phyloP scores from a whole-genome alignment of 2,888 invertebrate species.

The Chromoteleia sp. region DNA sequence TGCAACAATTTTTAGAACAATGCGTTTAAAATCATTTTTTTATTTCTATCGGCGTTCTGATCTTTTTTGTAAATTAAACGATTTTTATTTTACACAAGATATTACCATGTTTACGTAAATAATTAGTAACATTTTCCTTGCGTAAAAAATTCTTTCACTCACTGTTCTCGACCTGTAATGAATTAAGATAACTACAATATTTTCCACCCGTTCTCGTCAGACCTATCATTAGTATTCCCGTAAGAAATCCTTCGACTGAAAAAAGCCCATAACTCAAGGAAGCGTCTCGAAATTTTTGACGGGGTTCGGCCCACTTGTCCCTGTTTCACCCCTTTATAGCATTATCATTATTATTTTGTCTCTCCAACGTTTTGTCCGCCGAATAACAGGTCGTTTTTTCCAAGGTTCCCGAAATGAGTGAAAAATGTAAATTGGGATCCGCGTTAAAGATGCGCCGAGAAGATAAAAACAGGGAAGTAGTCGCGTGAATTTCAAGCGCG shows the following conservation, averaged over 20 bases:
- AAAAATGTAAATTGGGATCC: constrained; percentile 72
- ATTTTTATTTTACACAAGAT: too few relatives aligned
- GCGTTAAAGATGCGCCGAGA: constrained; percentile 74
- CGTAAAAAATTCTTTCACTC: not conserved
- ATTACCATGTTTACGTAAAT: too few relatives aligned
- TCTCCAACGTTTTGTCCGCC: constrained; percentile 31
- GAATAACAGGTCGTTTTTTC: constrained; percentile 59
- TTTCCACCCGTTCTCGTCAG: not conserved
- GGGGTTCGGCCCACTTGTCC: not conserved
- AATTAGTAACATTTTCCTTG: not conserved
- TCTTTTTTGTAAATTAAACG: too few relatives aligned
- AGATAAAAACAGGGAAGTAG: constrained; percentile 75
- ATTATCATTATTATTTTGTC: constrained; percentile 46
- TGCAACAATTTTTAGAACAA: too few relatives aligned
- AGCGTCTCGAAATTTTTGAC: constrained; percentile 27
- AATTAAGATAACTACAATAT: not conserved
- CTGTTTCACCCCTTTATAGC: not conserved
- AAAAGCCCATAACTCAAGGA: constrained; percentile 25
- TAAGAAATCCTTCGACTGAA: constrained; percentile 13
- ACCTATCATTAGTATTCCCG: constrained; percentile 35
- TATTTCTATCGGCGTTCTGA: too few relatives aligned
- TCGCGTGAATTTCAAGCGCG: constrained; percentile 75
- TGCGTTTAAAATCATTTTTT: too few relatives aligned
- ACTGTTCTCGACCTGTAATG: not conserved
- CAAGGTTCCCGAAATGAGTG: constrained; percentile 63